Base-by-base conservation (phyloP, 2,797 vertebrate genomes). In the Ibycter americanus region DNA sequence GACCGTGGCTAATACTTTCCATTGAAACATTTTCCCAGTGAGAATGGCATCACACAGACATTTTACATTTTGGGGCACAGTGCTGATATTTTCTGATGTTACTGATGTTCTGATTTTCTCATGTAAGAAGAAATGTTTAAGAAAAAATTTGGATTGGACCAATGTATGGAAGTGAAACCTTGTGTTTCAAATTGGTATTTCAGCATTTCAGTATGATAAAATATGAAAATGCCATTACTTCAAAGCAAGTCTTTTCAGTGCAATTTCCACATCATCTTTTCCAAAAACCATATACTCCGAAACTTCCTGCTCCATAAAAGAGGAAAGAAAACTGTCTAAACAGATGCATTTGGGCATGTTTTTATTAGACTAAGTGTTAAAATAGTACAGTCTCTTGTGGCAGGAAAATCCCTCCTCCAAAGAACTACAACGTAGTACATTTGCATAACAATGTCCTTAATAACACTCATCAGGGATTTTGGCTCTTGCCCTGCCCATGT, bases 361-460 rank as follows among this genome's bases (percentile, higher is more conserved):
- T 94, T 77, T 51, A 56, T 95, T 81, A 84, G 83, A 93, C 80
- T 87, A 87, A 58, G 34, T 89, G n/a, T 73, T 84, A 84, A 88
- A 93, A 86, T 51, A 83, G 12, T 34, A 58, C 51, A 89, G n/a
- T 49, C 61, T 80, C 23, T 56, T 66, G 18, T 66, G 31, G 51
- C 59, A 90, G 68, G 58, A 94, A 88, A 80, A 72, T 55, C 42
- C 47, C 20, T 91, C 18, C 59, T 84, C 66, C 70, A 66, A 93
- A 93, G 68, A 87, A 20, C 58, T 66, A 67, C 25, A 78, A 63
- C 8, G 1, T 40, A 71, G 58, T 91, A 29, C 9, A 91, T 91
- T 90, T 95, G 65, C 90, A 56, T 95, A 94, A 88, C 76, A 94
- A 76, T 84, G 32, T 78, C 34, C 54, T 90, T 90, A 90, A 80